These are phyloP conservation scores for Meandrina meandrites DNA, from an alignment of 92 coral and sea anemone species.

Conservation along the genomic window DNA sequence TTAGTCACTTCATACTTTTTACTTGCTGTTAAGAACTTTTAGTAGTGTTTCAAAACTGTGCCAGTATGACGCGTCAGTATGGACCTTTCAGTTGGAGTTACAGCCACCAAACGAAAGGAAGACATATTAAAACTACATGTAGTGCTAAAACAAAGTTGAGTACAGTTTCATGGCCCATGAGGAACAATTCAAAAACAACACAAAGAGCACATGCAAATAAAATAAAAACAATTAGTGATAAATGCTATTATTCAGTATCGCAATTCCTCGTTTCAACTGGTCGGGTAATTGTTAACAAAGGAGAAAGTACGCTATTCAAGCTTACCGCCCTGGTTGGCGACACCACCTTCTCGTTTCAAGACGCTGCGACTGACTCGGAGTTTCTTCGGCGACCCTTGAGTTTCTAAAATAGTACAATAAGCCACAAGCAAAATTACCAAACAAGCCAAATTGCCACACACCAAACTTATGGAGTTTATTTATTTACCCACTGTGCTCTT, in stretches of 20 bases:
- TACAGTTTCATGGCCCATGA: too few relatives aligned
- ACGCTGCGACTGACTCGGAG: background rate
- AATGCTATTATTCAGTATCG: slow-evolving; percentile 18
- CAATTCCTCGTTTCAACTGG: slow-evolving; percentile 30
- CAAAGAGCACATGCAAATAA: background rate
- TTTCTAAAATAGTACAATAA: slow-evolving; percentile 3
- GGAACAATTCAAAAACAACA: background rate
- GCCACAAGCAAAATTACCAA: slow-evolving; percentile 26
- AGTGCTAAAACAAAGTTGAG: background rate
- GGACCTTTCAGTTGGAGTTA: too few relatives aligned
- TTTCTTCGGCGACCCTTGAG: slow-evolving; percentile 43
- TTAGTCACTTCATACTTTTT: too few relatives aligned
- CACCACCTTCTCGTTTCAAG: background rate
- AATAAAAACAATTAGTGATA: background rate
- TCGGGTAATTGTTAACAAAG: background rate
- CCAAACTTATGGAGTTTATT: slow-evolving; percentile 1
- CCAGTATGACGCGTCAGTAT: too few relatives aligned
- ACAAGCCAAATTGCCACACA: background rate
- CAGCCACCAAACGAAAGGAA: too few relatives aligned
- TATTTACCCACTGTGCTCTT: slow-evolving; percentile 4
- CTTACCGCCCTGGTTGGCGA: background rate
- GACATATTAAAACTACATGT: background rate
- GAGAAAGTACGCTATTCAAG: background rate
- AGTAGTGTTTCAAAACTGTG: too few relatives aligned
- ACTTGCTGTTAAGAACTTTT: too few relatives aligned